These are phyloP conservation scores for Otolemur garnettii DNA, from an alignment of 2,113 vertebrate species.

Conservation along the genomic window DNA sequence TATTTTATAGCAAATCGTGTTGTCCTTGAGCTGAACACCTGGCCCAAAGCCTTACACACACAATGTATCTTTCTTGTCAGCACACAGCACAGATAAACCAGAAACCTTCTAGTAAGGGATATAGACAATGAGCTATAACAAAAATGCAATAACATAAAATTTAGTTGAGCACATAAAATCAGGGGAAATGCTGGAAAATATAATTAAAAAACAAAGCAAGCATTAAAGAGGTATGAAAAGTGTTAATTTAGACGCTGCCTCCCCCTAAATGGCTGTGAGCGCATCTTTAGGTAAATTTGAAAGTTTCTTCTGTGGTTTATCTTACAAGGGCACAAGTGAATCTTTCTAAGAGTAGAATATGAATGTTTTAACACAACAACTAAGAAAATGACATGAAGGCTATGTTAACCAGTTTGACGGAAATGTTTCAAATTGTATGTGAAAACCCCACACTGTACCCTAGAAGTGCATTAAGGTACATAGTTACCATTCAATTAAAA, in stretches of 20 bases:
- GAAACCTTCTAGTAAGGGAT: not conserved
- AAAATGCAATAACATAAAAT: not conserved
- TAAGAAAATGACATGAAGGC: no score
- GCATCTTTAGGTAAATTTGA: not conserved
- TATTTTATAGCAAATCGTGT: not conserved
- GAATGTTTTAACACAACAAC: no score
- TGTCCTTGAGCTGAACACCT: not conserved
- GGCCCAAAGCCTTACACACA: not conserved
- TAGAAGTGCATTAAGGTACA: no score
- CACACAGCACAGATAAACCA: not conserved
- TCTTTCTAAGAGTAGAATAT: no score
- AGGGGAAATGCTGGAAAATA: not conserved
- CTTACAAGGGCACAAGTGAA: no score
- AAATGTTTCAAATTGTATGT: no score
- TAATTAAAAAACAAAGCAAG: not conserved
- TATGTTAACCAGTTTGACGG: no score
- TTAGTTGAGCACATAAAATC: not conserved
- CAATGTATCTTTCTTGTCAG: not conserved
- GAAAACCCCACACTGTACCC: no score
- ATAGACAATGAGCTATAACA: not conserved
- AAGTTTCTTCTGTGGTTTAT: not conserved
- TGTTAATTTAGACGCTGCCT: not conserved
- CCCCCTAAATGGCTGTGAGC: not conserved
- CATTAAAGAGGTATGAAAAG: not conserved
- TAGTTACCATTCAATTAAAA: no score